phyloP scores from a whole-genome alignment of 1,140 invertebrate genomes.

The Trichonephila clavipes region DNA sequence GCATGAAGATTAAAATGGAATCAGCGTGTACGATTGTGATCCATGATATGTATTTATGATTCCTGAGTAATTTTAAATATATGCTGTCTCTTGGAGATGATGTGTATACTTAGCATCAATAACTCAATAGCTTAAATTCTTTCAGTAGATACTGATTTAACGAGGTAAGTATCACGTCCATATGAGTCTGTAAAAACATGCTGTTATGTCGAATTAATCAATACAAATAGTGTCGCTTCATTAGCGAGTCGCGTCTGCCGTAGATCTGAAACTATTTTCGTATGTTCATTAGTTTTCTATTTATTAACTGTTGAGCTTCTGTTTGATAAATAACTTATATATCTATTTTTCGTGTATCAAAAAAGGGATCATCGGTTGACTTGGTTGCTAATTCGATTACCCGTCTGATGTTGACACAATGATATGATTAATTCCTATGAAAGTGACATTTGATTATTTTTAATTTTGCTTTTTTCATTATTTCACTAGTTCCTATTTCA shows the following conservation, averaged over 20 bases:
- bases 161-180: conserved; percentile 44
- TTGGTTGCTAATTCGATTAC: background rate
- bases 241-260: background rate
- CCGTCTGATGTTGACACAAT: conserved; percentile 12
- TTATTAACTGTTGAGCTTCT: background rate
- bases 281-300: background rate
- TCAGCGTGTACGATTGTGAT: background rate
- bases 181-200: background rate
- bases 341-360: background rate
- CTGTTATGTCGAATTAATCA: background rate
- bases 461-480: background rate
- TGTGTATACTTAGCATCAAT: conserved; percentile 45
- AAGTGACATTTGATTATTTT: background rate
- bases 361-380: background rate
- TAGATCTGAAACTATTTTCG: background rate
- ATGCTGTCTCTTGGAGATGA: conserved; percentile 42
- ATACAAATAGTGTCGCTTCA: conserved; percentile 23
- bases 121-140: conserved; percentile 12
- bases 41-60: conserved; percentile 50
- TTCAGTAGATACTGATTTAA: conserved; percentile 6
- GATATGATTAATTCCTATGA: background rate
- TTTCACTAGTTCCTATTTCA: background rate
- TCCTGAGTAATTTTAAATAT: conserved; percentile 54
- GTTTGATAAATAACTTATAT: background rate
- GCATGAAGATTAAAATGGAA: conserved; percentile 5